Base-by-base conservation (phyloP, 1,140 invertebrate species). In the Psilanteris sp. region DNA sequence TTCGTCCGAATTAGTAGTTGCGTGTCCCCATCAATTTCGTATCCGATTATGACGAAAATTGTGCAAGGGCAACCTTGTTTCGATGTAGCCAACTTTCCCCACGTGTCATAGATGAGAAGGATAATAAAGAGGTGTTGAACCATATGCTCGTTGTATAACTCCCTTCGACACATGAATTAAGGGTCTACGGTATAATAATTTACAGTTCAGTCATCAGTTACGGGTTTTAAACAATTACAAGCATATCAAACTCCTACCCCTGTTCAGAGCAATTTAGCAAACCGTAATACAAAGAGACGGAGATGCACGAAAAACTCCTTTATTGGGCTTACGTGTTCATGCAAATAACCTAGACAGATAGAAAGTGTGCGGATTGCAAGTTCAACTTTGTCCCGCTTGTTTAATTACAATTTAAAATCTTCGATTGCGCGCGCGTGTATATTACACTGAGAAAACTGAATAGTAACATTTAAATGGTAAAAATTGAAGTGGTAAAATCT, bases 121-220 rank as follows among this genome's bases (percentile, higher is more conserved):
- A 84, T 87, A 86, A 88, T 85, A 84, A 86, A 86, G 85, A 88
- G 85, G 87, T 86, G 86, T 88, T 84, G 85, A 87, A 87, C 81
- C 85, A 85, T 88, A 81, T 81, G 78, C 84, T 77, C 46, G 59
- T 54, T 61, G 59, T 44, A 76, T 79, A 87, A 83, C 81, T 81
- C 81, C 79, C 75, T 79, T 79, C 70, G 71, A 48, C 71, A 59
- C 54, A 75, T 57, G 83, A 79, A 82, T 80, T 79, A 74, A 83
- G 82, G 84, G 82, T 82, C 79, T 81, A 59, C 62, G 81, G 78
- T 80, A 85, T 87, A 86, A 88, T 88, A 86, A 87, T 81, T 84
- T 82, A 80, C 78, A 82, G 85, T 81, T 83, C 83, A 80, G 81
- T 87, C 81, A 85, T 88, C 84, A 85, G 82, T 88, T 83, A 88